A percentile compares a stretch with the other conserved stretches of the same genome.
phyloP scores from a whole-genome alignment of 2,113 vertebrate species.

The Nycticebus coucang region DNA sequence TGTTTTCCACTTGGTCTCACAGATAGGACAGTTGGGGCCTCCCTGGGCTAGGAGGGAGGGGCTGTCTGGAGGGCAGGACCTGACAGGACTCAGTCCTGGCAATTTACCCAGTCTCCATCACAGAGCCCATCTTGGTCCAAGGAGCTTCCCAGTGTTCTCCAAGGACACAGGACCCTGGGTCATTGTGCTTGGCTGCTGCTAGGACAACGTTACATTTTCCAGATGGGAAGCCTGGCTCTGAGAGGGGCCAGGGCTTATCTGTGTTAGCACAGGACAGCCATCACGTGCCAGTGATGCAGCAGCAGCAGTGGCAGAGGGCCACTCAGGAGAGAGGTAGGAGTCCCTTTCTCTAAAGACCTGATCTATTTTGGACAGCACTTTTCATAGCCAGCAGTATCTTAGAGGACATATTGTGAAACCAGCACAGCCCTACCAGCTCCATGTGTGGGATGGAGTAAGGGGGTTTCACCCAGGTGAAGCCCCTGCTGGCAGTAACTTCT shows the following conservation, averaged over 20 bases:
- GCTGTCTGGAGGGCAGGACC: background rate
- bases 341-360: slow-evolving; percentile 43
- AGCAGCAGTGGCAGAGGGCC: background rate
- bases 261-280: background rate
- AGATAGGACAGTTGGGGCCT: background rate
- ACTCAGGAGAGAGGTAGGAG: background rate
- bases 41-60: background rate
- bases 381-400: background rate
- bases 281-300: background rate
- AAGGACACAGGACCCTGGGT: background rate
- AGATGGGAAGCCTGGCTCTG: background rate
- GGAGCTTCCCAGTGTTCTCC: background rate
- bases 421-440: background rate
- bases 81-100: background rate
- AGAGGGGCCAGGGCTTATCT: background rate
- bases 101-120: background rate
- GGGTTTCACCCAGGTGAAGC: background rate
- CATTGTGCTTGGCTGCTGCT: background rate
- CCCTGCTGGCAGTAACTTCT: background rate
- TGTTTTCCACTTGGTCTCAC: background rate
- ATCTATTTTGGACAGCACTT: background rate
- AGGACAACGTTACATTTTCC: background rate
- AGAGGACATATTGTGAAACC: background rate
- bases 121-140: background rate
- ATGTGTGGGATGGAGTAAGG: background rate